phyloP scores from a whole-genome alignment of 2,113 vertebrate species.

The Capreolus pygargus region DNA sequence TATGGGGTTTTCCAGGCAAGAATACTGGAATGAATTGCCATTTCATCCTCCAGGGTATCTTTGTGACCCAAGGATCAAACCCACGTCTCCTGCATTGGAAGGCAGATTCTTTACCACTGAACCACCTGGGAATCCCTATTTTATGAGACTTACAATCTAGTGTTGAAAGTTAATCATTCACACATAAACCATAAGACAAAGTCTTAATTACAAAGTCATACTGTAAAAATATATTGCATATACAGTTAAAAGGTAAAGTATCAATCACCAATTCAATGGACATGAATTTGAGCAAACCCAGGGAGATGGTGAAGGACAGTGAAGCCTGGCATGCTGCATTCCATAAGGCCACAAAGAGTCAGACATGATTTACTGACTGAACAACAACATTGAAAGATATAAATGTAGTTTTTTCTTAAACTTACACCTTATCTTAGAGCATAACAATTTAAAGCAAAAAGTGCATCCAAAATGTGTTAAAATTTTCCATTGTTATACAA shows the following conservation, averaged over 20 bases:
- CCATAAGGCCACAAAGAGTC: background rate
- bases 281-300: background rate
- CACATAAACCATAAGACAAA: background rate
- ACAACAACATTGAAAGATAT: background rate
- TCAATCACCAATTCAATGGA: background rate
- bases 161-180: background rate
- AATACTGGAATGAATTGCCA: background rate
- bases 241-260: background rate
- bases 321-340: background rate
- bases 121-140: background rate
- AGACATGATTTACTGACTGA: background rate
- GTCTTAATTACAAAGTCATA: background rate
- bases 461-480: background rate
- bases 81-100: background rate
- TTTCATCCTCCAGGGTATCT: background rate
- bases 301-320: background rate
- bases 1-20: background rate
- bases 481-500: background rate
- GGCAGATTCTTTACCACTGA: background rate
- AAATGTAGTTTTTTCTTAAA: background rate
- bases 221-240: background rate
- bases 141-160: background rate
- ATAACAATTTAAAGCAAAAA: background rate
- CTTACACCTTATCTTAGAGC: background rate
- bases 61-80: background rate